phyloP scores from a whole-genome alignment of 2,797 vertebrate species.

The Setipinna tenuifilis region DNA sequence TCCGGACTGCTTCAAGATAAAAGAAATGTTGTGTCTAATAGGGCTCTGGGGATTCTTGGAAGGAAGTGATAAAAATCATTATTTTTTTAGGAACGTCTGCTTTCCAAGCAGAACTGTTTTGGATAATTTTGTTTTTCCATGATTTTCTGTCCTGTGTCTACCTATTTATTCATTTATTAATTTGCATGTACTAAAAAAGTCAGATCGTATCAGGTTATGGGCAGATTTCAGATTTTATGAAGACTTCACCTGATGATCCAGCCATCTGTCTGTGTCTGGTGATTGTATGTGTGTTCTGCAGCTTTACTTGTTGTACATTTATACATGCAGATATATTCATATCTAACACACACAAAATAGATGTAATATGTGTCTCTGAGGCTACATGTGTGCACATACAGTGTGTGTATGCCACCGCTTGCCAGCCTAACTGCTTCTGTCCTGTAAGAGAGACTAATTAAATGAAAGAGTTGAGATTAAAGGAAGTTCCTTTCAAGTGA shows the following conservation, averaged over 20 bases:
- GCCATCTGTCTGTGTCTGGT: neutral
- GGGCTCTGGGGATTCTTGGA: neutral
- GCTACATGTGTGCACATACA: neutral
- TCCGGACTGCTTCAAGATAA: neutral
- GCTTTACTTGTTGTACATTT: no score
- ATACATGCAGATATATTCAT: no score
- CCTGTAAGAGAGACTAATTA: slow-evolving; percentile 62
- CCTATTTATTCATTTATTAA: slow-evolving; percentile 62
- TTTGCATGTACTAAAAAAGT: neutral
- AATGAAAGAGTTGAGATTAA: slow-evolving; percentile 61
- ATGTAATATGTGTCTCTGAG: no score
- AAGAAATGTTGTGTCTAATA: neutral
- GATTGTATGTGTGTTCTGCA: neutral
- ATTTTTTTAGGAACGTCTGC: neutral
- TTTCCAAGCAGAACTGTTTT: neutral
- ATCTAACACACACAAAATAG: no score
- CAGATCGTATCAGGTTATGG: neutral
- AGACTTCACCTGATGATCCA: neutral
- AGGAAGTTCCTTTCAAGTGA: slow-evolving; percentile 55
- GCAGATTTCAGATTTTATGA: neutral
- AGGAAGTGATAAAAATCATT: neutral
- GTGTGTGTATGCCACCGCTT: neutral
- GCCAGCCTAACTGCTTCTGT: slow-evolving; percentile 39
- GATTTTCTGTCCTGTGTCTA: neutral
- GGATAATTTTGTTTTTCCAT: neutral